Evolutionary conservation across 2,797 vertebrate genomes (phyloP).

Genomic region (Mus spretus): DNA sequence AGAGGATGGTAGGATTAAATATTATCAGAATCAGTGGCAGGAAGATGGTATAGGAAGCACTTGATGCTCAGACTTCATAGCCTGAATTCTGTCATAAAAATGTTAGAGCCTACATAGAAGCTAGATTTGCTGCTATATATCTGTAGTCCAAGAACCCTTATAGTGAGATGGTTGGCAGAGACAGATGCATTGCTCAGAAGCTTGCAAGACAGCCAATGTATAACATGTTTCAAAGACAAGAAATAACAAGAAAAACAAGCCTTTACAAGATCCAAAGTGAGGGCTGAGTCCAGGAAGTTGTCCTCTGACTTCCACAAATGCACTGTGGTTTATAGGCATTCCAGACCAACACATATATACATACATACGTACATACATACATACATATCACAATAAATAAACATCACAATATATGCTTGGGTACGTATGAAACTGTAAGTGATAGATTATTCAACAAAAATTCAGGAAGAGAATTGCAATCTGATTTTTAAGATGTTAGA

Average conservation of each 20-base stretch:
- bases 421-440: not conserved
- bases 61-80: not conserved
- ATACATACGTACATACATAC: not conserved
- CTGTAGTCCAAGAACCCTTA: no score
- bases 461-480: slow-evolving; percentile 14
- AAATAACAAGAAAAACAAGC: not conserved
- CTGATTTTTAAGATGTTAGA: slow-evolving; percentile 30
- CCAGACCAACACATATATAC: not conserved
- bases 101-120: not conserved
- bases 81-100: not conserved
- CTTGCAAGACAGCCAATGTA: not conserved
- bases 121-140: not conserved
- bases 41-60: not conserved
- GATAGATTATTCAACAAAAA: not conserved
- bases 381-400: not conserved
- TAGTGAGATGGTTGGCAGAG: not conserved
- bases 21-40: not conserved
- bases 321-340: not conserved
- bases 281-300: not conserved
- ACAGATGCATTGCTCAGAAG: not conserved
- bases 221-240: not conserved
- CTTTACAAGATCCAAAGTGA: not conserved
- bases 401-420: not conserved
- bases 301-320: not conserved
- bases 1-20: not conserved